These are phyloP conservation scores for Caradrina kadenii DNA, from an alignment of 2,888 invertebrate genomes.

Conservation along the genomic window DNA sequence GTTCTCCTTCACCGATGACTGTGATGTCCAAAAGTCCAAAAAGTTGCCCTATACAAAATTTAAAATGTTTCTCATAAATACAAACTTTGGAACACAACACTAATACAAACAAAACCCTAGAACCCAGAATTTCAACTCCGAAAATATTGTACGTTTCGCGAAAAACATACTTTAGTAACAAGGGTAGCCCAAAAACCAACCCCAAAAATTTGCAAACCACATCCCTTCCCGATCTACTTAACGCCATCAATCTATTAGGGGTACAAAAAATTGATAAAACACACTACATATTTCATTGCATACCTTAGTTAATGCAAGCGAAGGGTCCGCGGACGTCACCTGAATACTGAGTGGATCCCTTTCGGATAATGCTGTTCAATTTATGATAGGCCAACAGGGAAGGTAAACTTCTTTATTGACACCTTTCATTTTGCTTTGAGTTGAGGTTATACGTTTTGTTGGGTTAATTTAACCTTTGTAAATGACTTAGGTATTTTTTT, in stretches of 20 bases:
- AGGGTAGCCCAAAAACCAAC: not conserved
- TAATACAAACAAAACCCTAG: too few relatives aligned
- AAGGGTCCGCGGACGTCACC: slow-evolving; percentile 30
- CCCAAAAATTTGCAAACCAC: slow-evolving; percentile 55
- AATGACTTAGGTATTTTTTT: not conserved
- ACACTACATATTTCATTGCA: slow-evolving; percentile 63
- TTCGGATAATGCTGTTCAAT: slow-evolving; percentile 62
- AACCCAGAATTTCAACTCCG: not conserved
- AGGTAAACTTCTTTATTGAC: slow-evolving; percentile 58
- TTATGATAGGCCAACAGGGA: slow-evolving; percentile 60
- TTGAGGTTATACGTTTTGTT: slow-evolving; percentile 8
- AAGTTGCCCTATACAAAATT: too few relatives aligned
- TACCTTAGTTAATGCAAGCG: slow-evolving; percentile 59
- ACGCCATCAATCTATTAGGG: slow-evolving; percentile 49
- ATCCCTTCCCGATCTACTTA: slow-evolving; percentile 49
- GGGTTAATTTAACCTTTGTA: not conserved
- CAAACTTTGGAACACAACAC: too few relatives aligned
- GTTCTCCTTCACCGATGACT: too few relatives aligned
- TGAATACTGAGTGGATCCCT: slow-evolving; percentile 64
- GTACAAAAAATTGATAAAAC: slow-evolving; percentile 59
- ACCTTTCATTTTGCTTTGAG: slow-evolving; percentile 51
- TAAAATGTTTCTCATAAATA: too few relatives aligned
- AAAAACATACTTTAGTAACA: slow-evolving; percentile 3
- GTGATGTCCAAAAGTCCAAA: too few relatives aligned
- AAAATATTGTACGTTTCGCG: not conserved